Base-by-base conservation (phyloP, 1,140 invertebrate species). In the Sarcophaga peregrina region DNA sequence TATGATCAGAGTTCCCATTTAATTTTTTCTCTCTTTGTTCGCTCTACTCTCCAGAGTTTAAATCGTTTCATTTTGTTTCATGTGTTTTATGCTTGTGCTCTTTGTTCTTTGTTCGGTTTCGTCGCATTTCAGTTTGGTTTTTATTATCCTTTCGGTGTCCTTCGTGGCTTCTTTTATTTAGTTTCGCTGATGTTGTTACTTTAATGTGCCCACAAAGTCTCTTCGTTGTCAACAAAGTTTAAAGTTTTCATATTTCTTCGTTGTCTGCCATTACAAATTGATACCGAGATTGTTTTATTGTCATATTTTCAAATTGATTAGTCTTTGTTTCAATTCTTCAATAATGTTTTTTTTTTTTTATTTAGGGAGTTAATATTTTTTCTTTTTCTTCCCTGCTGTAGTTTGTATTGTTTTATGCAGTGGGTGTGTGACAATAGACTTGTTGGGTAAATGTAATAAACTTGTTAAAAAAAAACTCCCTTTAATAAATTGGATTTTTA, bases 151-250 rank as follows among this genome's bases (percentile, higher is more conserved):
- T 37, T 37, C 25, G 25, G 25, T 37, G 25, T 37, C 25, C 25
- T 37, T 37, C 25, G 25, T 37, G 25, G 25, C 25, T 4, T 37
- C 25, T 37, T 37, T 37, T 4, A 4, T 37, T 37, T 37, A 4
- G 25, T 37, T 37, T 37, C 4, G 25, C 4, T 37, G 25, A 2
- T 37, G 25, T 4, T 37, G 25, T 37, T 37, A 4, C 25, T 37
- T 58, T 58, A 58, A 58, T 68, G n/a, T 68, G 62, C 62, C 62
- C n/a, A n/a, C 62, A 68, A 68, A n/a, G n/a, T n/a, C n/a, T n/a
- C n/a, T n/a, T n/a, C n/a, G n/a, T n/a, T n/a, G n/a, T n/a, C n/a
- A n/a, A n/a, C n/a, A n/a, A n/a, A 68, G 62, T 68, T 68, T 68
- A 68, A 68, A 68, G 20, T 68, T 68, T n/a, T 68, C 62, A 68